phyloP scores from a whole-genome alignment of 2,797 vertebrate species.

The Pagetopsis macropterus region DNA sequence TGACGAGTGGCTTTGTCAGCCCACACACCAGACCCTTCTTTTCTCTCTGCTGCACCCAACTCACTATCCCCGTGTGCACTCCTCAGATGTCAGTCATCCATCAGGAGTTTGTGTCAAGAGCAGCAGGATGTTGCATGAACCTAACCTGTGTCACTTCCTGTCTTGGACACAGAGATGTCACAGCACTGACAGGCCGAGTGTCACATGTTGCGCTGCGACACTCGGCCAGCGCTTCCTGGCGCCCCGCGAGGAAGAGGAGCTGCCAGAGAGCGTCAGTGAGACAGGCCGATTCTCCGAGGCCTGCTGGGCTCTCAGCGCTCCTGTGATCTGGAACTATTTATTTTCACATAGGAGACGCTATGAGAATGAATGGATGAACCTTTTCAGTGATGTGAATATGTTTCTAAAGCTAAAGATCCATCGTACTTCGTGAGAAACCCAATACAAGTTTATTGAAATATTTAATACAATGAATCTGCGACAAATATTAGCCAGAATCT shows the following conservation, averaged over 20 bases:
- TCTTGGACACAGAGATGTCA: conserved; percentile 39
- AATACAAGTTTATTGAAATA: not conserved
- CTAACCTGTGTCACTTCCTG: conserved; percentile 51
- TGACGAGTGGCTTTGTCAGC: not conserved
- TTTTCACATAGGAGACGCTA: not conserved
- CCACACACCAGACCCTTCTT: not conserved
- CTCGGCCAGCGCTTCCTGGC: conserved; percentile 45
- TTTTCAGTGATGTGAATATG: not conserved
- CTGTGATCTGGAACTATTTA: not conserved
- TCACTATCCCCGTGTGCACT: not conserved
- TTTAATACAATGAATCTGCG: not conserved
- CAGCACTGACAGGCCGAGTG: conserved; percentile 30
- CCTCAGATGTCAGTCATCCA: conserved; percentile 4
- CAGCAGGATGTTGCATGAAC: conserved; percentile 34
- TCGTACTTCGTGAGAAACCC: not conserved
- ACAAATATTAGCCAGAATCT: not conserved
- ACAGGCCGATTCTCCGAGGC: conserved; percentile 4
- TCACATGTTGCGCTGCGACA: conserved; percentile 36
- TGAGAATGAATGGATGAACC: too few species aligned
- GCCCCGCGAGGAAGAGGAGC: conserved; percentile 31
- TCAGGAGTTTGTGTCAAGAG: conserved; percentile 19
- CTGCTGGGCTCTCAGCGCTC: not conserved
- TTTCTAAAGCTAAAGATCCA: not conserved
- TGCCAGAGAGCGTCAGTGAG: conserved; percentile 35
- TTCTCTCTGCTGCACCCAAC: not conserved